These are phyloP conservation scores for Spilosoma lubricipeda DNA, from an alignment of 2,888 invertebrate species.

Conservation along the genomic window DNA sequence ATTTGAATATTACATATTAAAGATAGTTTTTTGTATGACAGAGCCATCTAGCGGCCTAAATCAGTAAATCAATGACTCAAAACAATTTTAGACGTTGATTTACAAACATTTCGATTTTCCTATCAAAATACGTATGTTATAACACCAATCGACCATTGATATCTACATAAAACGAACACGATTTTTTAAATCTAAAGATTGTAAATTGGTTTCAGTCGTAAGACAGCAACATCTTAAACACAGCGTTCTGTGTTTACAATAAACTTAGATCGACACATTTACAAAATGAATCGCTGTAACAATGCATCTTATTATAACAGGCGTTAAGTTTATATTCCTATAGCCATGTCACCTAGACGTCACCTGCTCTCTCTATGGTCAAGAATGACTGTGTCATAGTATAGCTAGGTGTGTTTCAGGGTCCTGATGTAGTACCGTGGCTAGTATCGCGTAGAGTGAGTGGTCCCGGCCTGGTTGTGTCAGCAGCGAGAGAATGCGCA, in stretches of 20 bases:
- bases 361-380: neutral
- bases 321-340: neutral
- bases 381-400: conserved; percentile 48
- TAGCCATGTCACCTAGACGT: neutral
- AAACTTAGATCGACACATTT: neutral
- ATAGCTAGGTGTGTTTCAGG: conserved; percentile 66
- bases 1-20: neutral
- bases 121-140: neutral
- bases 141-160: neutral
- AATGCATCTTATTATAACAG: neutral
- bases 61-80: neutral
- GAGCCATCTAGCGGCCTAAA: neutral
- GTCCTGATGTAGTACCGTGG: conserved; percentile 66
- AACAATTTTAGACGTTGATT: neutral
- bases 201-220: neutral
- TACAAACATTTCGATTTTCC: neutral
- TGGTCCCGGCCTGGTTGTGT: conserved; percentile 57
- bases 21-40: neutral
- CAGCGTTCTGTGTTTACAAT: neutral
- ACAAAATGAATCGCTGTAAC: neutral
- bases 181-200: conserved; percentile 2
- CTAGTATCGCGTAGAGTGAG: conserved; percentile 68
- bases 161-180: neutral
- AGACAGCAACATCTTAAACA: neutral
- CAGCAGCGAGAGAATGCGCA: conserved; percentile 60